Percentiles rank a stretch among this genome's conserved stretches.
Evolutionary conservation across 2,888 invertebrate genomes (phyloP).

Genomic region (Spisula subtruncata): DNA sequence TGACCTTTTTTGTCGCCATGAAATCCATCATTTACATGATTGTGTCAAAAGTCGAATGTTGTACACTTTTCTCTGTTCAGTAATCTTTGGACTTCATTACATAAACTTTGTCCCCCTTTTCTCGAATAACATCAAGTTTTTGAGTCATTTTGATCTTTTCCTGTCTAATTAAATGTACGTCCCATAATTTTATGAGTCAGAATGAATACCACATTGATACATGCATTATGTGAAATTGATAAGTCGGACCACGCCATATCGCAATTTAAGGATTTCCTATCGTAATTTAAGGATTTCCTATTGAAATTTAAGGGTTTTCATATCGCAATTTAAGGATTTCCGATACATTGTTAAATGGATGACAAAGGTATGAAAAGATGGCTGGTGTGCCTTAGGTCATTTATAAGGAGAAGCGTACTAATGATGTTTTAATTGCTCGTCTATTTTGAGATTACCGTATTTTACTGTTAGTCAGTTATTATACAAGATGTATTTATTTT

Average conservation of each 20-base stretch:
- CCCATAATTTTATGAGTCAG: not conserved
- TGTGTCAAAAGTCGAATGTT: not conserved
- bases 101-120: not conserved
- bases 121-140: not conserved
- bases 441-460: not conserved
- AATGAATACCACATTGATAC: not conserved
- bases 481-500: too few species aligned
- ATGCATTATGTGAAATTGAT: not conserved
- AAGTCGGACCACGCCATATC: not conserved
- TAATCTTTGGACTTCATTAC: not conserved
- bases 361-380: not conserved
- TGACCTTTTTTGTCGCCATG: not conserved
- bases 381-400: not conserved
- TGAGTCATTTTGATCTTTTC: conserved; percentile 12
- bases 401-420: not conserved
- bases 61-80: not conserved
- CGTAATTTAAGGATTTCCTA: conserved; percentile 7
- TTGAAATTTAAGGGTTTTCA: conserved; percentile 1
- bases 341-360: not conserved
- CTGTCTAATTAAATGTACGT: not conserved
- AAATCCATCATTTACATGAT: not conserved
- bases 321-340: conserved; percentile 6
- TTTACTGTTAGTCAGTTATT: not conserved
- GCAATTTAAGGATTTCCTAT: conserved; percentile 17
- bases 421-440: not conserved